Percentiles rank a stretch among this genome's conserved stretches.
These are phyloP conservation scores for Magallana nippona DNA, from an alignment of 2,888 invertebrate genomes.

Conservation along the genomic window DNA sequence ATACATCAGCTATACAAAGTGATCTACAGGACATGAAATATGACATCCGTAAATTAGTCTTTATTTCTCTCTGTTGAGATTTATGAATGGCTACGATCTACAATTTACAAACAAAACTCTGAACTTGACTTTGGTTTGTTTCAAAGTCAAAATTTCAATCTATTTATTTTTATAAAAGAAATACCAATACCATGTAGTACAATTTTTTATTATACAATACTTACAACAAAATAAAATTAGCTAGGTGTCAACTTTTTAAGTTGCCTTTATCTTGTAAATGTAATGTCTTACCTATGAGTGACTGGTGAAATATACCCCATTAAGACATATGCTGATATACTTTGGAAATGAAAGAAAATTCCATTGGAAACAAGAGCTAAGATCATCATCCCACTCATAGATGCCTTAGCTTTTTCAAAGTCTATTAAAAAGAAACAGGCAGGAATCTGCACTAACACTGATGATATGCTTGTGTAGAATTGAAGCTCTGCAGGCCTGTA, in stretches of 20 bases:
- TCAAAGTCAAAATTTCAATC: no score
- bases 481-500: slow-evolving; percentile 88
- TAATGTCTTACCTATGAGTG: slow-evolving; percentile 82
- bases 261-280: not conserved
- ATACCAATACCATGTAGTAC: no score
- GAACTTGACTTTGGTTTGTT: no score
- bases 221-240: no score
- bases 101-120: no score
- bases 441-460: slow-evolving; percentile 87
- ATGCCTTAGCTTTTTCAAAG: slow-evolving; percentile 81
- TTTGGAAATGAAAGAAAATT: slow-evolving; percentile 89
- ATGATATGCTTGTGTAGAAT: slow-evolving; percentile 88
- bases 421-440: slow-evolving; percentile 86
- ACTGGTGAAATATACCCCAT: slow-evolving; percentile 91
- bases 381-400: slow-evolving; percentile 81
- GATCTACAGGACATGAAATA: not conserved
- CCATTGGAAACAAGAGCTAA: slow-evolving; percentile 86
- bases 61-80: no score
- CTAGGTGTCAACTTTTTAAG: no score
- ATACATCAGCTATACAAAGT: not conserved
- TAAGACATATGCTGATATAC: slow-evolving; percentile 88
- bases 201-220: no score
- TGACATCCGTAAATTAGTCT: no score
- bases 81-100: no score
- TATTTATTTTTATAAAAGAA: no score